Percentiles rank a stretch among this genome's conserved stretches.
These are phyloP conservation scores for Phalacrocorax carbo DNA, from an alignment of 2,113 vertebrate genomes.

Conservation along the genomic window DNA sequence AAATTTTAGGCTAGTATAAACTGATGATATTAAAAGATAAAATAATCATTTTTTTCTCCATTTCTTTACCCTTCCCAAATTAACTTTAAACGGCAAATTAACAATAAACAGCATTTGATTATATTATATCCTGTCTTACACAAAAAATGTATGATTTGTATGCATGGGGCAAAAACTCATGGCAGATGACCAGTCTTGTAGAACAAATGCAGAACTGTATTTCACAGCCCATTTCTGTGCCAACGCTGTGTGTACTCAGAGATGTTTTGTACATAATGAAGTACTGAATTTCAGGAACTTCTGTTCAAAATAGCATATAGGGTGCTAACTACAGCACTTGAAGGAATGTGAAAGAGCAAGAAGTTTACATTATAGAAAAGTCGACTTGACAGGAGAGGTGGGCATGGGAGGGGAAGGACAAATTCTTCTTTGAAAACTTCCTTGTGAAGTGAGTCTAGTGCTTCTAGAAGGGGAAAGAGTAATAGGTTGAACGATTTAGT, in stretches of 20 bases:
- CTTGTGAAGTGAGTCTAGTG: neutral
- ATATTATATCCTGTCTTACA: neutral
- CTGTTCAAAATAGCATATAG: neutral
- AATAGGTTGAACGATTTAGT: neutral
- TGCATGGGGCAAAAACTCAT: neutral
- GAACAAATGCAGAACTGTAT: neutral
- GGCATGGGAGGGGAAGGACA: neutral
- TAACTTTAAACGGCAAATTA: too few species aligned
- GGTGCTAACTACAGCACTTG: neutral
- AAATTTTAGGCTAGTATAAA: neutral
- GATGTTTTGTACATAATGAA: neutral
- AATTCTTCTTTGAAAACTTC: neutral
- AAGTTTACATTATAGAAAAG: neutral
- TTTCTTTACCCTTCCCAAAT: neutral
- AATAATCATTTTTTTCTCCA: rapidly evolving
- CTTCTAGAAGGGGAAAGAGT: neutral
- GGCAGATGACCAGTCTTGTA: neutral
- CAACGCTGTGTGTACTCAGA: neutral
- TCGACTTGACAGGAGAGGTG: neutral
- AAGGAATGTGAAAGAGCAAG: neutral
- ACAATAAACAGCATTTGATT: neutral
- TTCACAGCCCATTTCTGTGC: neutral
- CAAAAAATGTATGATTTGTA: neutral
- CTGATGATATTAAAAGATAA: neutral
- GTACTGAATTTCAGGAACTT: neutral